Conservation (phyloP, 2,113 vertebrate species). For the Pleuronectes platessa region DNA sequence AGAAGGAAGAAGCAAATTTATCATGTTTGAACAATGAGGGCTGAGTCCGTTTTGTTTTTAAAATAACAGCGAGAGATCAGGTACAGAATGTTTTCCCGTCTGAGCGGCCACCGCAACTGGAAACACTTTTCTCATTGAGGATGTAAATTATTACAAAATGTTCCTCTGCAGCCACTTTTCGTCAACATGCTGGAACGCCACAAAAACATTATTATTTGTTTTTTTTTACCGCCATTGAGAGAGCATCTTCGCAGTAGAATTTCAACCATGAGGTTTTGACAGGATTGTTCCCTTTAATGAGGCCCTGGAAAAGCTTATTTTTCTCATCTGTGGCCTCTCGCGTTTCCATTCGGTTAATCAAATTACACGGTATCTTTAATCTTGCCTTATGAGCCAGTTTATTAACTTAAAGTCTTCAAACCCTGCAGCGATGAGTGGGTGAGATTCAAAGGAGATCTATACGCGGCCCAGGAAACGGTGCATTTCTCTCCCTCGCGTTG, state of each 20-base stretch:
- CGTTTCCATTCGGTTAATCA: conserved; percentile 77
- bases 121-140: conserved; percentile 56
- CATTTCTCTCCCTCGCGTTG: conserved; percentile 36
- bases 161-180: conserved; percentile 52
- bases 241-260: conserved; percentile 57
- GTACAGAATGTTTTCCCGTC: conserved; percentile 55
- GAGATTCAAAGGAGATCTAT: conserved; percentile 70
- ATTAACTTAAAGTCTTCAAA: conserved; percentile 78
- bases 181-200: conserved; percentile 45
- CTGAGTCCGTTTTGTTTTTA: conserved; percentile 39
- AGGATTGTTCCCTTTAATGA: conserved; percentile 82
- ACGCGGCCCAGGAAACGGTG: conserved; percentile 40
- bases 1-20: conserved; percentile 46
- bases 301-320: conserved; percentile 82
- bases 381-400: conserved; percentile 78
- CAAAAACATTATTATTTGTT: conserved; percentile 20
- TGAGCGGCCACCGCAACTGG: conserved; percentile 32
- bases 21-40: conserved; percentile 51
- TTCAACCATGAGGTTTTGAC: conserved; percentile 74
- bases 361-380: conserved; percentile 82
- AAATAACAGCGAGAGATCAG: conserved; percentile 48
- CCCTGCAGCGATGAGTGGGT: conserved; percentile 74
- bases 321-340: conserved; percentile 78
- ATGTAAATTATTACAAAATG: conserved; percentile 66
- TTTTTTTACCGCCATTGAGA: conserved; percentile 21